Percentiles rank a stretch among this genome's conserved stretches.
phyloP scores from a whole-genome alignment of 2,113 vertebrate genomes.

The Oncorhynchus mykiss region DNA sequence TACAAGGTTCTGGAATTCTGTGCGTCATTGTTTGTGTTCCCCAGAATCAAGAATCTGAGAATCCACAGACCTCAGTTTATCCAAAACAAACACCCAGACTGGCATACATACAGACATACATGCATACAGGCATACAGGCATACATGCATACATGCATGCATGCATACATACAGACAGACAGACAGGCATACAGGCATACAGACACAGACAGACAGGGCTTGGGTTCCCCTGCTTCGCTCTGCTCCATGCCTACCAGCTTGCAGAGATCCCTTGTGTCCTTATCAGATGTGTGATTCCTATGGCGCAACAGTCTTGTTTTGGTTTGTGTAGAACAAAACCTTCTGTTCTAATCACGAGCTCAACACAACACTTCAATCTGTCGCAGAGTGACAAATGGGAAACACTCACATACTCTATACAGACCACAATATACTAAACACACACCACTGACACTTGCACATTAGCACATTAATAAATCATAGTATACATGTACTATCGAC shows the following conservation, averaged over 20 bases:
- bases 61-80: slow-evolving; percentile 21
- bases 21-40: not conserved
- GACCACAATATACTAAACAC: slow-evolving; percentile 3
- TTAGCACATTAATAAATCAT: not conserved
- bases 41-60: slow-evolving; percentile 11
- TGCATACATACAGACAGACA: not conserved
- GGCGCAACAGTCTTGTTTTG: slow-evolving; percentile 29
- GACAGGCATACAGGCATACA: too few species aligned
- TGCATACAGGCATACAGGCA: slow-evolving; percentile 15
- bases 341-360: not conserved
- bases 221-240: too few species aligned
- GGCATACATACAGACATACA: not conserved
- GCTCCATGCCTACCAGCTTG: not conserved
- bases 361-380: slow-evolving; percentile 31
- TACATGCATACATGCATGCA: not conserved
- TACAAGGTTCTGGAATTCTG: slow-evolving; percentile 13
- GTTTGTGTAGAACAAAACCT: slow-evolving; percentile 30
- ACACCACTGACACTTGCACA: not conserved
- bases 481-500: not conserved
- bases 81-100: not conserved
- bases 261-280: slow-evolving; percentile 18
- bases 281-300: slow-evolving; percentile 39
- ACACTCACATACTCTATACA: slow-evolving; percentile 10
- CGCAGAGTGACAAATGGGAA: slow-evolving; percentile 14
- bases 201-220: too few species aligned